These are phyloP conservation scores for Pavo muticus DNA, from an alignment of 2,113 vertebrate genomes.

Conservation along the genomic window DNA sequence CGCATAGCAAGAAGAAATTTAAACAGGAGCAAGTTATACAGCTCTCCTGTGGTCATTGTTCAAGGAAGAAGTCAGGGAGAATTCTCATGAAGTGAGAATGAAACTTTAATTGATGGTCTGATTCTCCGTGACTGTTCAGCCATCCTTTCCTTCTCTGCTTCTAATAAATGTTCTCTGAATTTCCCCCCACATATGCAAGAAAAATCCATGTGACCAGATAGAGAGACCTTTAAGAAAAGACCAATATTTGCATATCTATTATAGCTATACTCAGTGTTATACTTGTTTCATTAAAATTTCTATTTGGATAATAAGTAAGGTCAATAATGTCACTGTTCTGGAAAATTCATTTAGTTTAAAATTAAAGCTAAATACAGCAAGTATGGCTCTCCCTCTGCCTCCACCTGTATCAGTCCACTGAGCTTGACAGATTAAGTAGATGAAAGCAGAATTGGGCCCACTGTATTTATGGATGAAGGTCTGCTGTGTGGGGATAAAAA, in stretches of 20 bases:
- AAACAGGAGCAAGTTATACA: conserved; percentile 40
- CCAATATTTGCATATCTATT: conserved; percentile 89
- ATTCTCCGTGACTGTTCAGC: conserved; percentile 53
- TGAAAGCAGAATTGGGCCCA: conserved; percentile 15
- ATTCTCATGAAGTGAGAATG: conserved; percentile 39
- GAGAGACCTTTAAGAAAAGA: conserved; percentile 88
- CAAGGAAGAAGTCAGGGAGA: neutral
- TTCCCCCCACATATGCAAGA: conserved; percentile 51
- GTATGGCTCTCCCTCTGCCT: conserved; percentile 61
- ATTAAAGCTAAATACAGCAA: conserved; percentile 79
- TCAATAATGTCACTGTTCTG: conserved; percentile 85
- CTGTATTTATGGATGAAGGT: neutral
- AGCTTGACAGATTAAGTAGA: neutral
- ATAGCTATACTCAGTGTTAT: conserved; percentile 80
- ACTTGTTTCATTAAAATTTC: conserved; percentile 87
- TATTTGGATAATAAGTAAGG: conserved; percentile 87
- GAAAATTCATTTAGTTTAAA: conserved; percentile 85
- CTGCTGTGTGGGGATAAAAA: neutral
- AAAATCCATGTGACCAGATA: conserved; percentile 78
- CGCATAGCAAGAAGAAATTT: neutral
- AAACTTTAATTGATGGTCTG: conserved; percentile 60
- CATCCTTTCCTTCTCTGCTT: conserved; percentile 39
- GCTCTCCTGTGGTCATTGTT: conserved; percentile 38
- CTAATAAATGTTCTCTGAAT: conserved; percentile 68
- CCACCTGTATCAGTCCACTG: conserved; percentile 42